A percentile compares a stretch with the other conserved stretches of the same genome.
These are phyloP conservation scores for Clepsis dumicolana DNA, from an alignment of 2,888 invertebrate species.

Conservation along the genomic window DNA sequence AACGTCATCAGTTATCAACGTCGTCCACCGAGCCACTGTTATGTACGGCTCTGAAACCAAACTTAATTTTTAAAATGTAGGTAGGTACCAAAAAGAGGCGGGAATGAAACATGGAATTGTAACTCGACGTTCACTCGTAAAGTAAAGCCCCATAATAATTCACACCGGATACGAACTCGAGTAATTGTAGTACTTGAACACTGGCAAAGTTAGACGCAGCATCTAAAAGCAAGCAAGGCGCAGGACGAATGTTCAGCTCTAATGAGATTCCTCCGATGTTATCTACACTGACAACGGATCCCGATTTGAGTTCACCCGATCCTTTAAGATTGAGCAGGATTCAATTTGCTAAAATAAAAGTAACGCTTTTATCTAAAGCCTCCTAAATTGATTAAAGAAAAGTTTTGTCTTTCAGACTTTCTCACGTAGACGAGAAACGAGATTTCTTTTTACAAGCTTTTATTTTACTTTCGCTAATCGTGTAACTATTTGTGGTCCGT, in stretches of 20 bases:
- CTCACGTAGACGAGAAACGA: conserved; percentile 10
- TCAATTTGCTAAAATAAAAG: conserved; percentile 82
- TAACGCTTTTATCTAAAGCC: conserved; percentile 66
- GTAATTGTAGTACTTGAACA: conserved; percentile 69
- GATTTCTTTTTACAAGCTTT: conserved; percentile 28
- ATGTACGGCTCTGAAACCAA: too few species aligned
- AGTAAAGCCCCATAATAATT: conserved; percentile 30
- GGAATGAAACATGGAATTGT: conserved; percentile 18
- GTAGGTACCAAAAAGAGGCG: conserved; percentile 4
- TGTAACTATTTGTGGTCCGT: too few species aligned
- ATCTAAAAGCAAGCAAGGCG: conserved; percentile 65
- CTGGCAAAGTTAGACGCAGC: conserved; percentile 65
- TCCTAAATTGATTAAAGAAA: conserved; percentile 51
- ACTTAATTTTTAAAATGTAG: too few species aligned
- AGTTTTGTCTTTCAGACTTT: conserved; percentile 11
- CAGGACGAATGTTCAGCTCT: conserved; percentile 71
- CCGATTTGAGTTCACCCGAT: conserved; percentile 85
- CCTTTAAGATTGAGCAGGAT: conserved; percentile 75
- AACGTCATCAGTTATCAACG: too few species aligned
- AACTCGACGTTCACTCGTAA: conserved; percentile 33
- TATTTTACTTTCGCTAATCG: too few species aligned
- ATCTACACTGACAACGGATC: conserved; percentile 82
- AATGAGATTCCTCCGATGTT: conserved; percentile 84
- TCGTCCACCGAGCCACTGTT: too few species aligned
- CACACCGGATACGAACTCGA: conserved; percentile 45